phyloP scores from a whole-genome alignment of 2,888 invertebrate species.

The Leptopilina syphax region DNA sequence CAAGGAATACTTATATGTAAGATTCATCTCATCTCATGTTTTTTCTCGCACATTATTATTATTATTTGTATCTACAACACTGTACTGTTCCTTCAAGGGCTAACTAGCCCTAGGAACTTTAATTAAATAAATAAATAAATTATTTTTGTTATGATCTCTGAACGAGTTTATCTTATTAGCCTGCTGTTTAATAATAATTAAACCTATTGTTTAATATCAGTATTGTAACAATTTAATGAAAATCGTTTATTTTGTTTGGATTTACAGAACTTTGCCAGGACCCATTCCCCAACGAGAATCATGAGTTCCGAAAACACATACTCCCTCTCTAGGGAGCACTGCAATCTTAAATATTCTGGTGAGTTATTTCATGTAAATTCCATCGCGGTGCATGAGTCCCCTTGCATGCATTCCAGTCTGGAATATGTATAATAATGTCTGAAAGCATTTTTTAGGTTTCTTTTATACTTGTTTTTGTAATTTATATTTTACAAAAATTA shows the following conservation, averaged over 20 bases:
- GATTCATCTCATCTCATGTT: constrained; percentile 58
- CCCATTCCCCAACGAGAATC: constrained; percentile 75
- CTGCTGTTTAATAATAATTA: not conserved
- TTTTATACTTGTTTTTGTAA: no score
- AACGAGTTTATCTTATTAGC: not conserved
- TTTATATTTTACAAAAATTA: no score
- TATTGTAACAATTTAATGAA: not conserved
- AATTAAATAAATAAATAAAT: no score
- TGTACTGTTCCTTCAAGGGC: no score
- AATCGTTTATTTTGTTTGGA: constrained; percentile 48
- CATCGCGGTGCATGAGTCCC: not conserved
- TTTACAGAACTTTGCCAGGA: constrained; percentile 75
- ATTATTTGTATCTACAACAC: no score
- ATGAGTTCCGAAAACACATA: constrained; percentile 76
- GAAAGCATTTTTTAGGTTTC: not conserved
- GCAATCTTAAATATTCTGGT: constrained; percentile 75
- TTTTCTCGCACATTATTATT: constrained; percentile 45
- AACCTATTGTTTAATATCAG: not conserved
- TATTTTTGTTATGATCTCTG: constrained; percentile 12
- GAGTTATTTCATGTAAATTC: constrained; percentile 55
- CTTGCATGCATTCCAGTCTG: not conserved
- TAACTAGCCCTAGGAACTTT: no score
- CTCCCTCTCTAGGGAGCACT: constrained; percentile 74
- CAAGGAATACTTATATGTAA: constrained; percentile 77
- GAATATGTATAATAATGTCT: not conserved